These are phyloP conservation scores for Endotricha flammealis DNA, from an alignment of 2,888 invertebrate genomes.

Conservation along the genomic window DNA sequence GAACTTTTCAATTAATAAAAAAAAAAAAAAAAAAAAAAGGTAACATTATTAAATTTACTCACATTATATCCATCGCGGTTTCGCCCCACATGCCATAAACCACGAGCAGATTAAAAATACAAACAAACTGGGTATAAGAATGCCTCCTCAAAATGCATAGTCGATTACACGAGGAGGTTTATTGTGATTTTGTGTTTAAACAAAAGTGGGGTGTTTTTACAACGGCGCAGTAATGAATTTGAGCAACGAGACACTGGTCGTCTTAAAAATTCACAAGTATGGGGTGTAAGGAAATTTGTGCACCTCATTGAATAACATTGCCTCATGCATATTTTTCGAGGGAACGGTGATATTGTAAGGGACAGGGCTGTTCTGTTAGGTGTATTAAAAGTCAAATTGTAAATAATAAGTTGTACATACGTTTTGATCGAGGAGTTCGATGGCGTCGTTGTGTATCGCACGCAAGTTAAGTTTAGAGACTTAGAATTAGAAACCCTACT, in stretches of 20 bases:
- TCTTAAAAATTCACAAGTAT: slow-evolving; percentile 66
- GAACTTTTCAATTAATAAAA: too few species aligned
- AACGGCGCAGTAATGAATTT: slow-evolving; percentile 63
- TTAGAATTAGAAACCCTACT: too few species aligned
- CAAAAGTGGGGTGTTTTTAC: slow-evolving; percentile 65
- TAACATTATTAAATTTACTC: not conserved
- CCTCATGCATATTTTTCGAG: slow-evolving; percentile 71
- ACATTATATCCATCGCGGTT: not conserved
- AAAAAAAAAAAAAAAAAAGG: too few species aligned
- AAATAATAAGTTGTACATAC: too few species aligned
- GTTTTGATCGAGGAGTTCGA: too few species aligned
- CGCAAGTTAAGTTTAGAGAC: too few species aligned
- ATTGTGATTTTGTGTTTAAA: slow-evolving; percentile 75
- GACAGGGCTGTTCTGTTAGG: too few species aligned
- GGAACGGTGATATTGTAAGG: slow-evolving; percentile 25
- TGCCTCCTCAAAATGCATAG: slow-evolving; percentile 61
- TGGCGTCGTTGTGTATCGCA: too few species aligned
- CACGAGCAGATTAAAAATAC: slow-evolving; percentile 11
- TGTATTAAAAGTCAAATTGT: too few species aligned
- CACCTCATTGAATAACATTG: slow-evolving; percentile 75
- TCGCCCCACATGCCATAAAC: slow-evolving; percentile 7
- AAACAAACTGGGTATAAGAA: slow-evolving; percentile 5
- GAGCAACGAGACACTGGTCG: slow-evolving; percentile 49
- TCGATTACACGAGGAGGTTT: slow-evolving; percentile 64
- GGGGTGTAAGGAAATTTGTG: slow-evolving; percentile 48